phyloP scores from a whole-genome alignment of 1,140 invertebrate species.

The Ceratoteleas bidentatus region DNA sequence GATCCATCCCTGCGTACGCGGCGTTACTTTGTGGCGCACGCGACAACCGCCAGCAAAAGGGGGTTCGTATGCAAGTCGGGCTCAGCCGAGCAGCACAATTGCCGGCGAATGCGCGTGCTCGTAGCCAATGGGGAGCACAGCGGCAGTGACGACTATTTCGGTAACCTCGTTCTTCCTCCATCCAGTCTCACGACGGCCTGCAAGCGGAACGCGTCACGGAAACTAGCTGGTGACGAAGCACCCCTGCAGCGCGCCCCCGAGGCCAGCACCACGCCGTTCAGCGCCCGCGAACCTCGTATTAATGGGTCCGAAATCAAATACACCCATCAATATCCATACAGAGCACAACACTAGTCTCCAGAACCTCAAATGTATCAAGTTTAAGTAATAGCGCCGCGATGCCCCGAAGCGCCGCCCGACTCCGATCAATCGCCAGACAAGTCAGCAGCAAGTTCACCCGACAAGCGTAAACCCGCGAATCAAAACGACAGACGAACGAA shows the following conservation, averaged over 20 bases:
- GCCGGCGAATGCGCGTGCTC: constrained; percentile 66
- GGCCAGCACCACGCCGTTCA: too few relatives aligned
- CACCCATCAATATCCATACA: constrained; percentile 68
- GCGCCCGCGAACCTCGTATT: constrained; percentile 65
- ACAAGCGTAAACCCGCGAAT: too few relatives aligned
- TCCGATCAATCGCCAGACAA: not conserved
- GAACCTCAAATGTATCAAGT: constrained; percentile 74
- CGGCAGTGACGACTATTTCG: constrained; percentile 55
- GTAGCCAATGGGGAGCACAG: constrained; percentile 52
- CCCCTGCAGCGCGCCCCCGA: too few relatives aligned
- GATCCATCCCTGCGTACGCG: constrained; percentile 2
- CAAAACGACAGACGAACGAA: too few relatives aligned
- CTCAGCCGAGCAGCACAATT: constrained; percentile 36
- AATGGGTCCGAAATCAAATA: constrained; percentile 76
- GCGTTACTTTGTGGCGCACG: constrained; percentile 43
- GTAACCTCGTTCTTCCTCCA: constrained; percentile 60
- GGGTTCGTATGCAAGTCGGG: constrained; percentile 41
- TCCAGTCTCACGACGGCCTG: constrained; percentile 75
- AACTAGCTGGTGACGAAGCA: not conserved
- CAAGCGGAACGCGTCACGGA: constrained; percentile 69
- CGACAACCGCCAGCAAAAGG: constrained; percentile 24
- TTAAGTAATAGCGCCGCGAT: constrained; percentile 79
- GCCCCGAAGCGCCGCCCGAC: not conserved
- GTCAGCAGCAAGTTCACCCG: too few relatives aligned
- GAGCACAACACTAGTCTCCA: constrained; percentile 71